Percentiles rank a stretch among this genome's conserved stretches.
Evolutionary conservation across 2,797 vertebrate species (phyloP).

Genomic region (Liasis olivaceus): DNA sequence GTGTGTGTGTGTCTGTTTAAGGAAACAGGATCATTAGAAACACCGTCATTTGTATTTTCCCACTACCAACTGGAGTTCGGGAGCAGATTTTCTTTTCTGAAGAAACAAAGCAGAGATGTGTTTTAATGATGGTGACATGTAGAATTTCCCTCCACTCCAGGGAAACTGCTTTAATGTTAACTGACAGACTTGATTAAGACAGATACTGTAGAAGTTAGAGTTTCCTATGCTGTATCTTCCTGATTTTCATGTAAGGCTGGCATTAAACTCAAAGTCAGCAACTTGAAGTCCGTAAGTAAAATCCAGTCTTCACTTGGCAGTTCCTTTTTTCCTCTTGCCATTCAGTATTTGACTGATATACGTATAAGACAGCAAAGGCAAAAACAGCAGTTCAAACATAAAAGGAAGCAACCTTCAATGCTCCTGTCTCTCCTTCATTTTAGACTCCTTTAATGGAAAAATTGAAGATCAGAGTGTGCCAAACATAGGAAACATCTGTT

Average conservation of each 20-base stretch:
- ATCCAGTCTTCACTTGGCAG: not conserved
- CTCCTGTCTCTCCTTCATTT: not conserved
- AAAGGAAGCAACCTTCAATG: not conserved
- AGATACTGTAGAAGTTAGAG: not conserved
- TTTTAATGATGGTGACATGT: not conserved
- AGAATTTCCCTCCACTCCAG: not conserved
- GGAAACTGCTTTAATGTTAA: not conserved
- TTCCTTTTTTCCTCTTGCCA: not conserved
- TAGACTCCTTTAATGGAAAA: not conserved
- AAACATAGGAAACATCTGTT: not conserved
- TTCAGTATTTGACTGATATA: not conserved
- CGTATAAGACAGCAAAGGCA: not conserved
- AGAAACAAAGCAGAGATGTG: conserved; percentile 45
- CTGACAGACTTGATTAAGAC: not conserved
- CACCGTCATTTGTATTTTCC: conserved; percentile 37
- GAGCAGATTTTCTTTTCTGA: conserved; percentile 14
- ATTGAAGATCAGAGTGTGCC: not conserved
- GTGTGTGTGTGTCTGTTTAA: not conserved
- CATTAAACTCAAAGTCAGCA: not conserved
- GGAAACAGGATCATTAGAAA: conserved; percentile 39
- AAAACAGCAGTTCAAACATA: not conserved
- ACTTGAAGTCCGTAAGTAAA: not conserved
- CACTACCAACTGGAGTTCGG: conserved; percentile 53
- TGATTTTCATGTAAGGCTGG: conserved; percentile 12
- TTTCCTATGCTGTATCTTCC: not conserved